A percentile compares a stretch with the other conserved stretches of the same genome.
Evolutionary conservation across 1,140 invertebrate genomes (phyloP).

Genomic region (Myzus persicae): DNA sequence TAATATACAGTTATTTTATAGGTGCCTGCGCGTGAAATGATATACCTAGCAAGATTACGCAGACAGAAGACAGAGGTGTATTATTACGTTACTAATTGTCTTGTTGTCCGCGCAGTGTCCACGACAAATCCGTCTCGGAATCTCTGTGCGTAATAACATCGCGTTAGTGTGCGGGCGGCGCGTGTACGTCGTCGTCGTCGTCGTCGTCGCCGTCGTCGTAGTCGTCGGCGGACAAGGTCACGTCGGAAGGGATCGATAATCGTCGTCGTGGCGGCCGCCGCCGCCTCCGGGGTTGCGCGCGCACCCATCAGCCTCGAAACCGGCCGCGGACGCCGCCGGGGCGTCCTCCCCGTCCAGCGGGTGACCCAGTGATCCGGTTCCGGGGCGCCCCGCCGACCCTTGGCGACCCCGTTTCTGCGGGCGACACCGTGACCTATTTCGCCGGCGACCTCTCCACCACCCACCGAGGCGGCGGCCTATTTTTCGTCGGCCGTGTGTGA

Average conservation of each 20-base stretch:
- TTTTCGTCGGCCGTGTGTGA: neutral
- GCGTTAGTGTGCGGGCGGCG: neutral
- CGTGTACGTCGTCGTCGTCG: neutral
- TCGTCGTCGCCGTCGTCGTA: neutral
- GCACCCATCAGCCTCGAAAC: conserved; percentile 6
- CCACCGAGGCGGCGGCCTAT: neutral
- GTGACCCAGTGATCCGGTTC: conserved; percentile 55
- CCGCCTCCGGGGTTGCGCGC: neutral
- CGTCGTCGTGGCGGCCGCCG: neutral
- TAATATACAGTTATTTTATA: too few relatives aligned
- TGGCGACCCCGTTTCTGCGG: neutral
- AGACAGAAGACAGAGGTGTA: too few relatives aligned
- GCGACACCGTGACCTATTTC: conserved; percentile 32
- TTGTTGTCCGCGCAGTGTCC: neutral
- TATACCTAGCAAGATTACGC: too few relatives aligned
- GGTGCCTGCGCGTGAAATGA: too few relatives aligned
- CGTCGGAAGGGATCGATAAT: conserved; percentile 1
- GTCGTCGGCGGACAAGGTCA: neutral
- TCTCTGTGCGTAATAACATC: neutral
- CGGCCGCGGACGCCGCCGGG: neutral
- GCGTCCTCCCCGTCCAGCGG: neutral
- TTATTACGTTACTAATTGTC: neutral
- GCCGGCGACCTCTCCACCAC: neutral
- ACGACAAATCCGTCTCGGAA: neutral
- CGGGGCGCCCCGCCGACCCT: neutral